Evolutionary conservation across 2,888 invertebrate genomes (phyloP), one percentile per base, ranked within the genome.

Genomic region (Halocaridina rubra): DNA sequence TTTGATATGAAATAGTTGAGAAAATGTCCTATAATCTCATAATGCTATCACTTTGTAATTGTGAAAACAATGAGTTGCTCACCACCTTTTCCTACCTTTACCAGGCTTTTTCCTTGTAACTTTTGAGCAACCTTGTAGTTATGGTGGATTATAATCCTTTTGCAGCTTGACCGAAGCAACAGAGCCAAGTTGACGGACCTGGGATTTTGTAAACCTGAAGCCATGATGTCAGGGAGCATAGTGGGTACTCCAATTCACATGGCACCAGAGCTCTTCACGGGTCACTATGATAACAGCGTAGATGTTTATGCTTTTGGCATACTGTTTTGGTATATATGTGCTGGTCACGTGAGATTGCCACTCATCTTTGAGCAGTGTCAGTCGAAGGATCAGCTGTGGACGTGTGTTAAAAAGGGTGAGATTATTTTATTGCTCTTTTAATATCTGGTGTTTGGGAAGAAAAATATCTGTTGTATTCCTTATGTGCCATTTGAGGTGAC

Each of bases 241-340:
- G 97, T 97, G 29, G 96, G 95, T 69, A 95, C 95, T 3, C 97
- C 97, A 0, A 95, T 96, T 84, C 97, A 97, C 91, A 97, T 97
- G 97, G 96, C 97, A 13, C 97, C 97, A 0, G 97, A 97, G 91
- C 92, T 97, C 76, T 93, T 96, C 85, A 94, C 93, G 16, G 96
- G 96, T 0, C 93, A 94, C 87, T 97, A 97, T 90, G 95, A 96
- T 90, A 94, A 94, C 86, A 94, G 94, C 86, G 96, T 97, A 8
- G 97, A 97, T 90, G 95, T 97, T 0, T 97, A 97, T 90, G 97
- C 97, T 0, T 97, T 97, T 90, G 97, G 96, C 4, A 95, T 97
- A 85, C 91, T 97, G 59, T 96, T 97, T 91, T 97, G 97, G 97
- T 97, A 96, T 89, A 93, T 96, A 80, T 97, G 96, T 90, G 95